Percentiles rank a stretch among this genome's conserved stretches.
Evolutionary conservation across 1,140 invertebrate genomes (phyloP).

Genomic region (Lucilia cuprina): DNA sequence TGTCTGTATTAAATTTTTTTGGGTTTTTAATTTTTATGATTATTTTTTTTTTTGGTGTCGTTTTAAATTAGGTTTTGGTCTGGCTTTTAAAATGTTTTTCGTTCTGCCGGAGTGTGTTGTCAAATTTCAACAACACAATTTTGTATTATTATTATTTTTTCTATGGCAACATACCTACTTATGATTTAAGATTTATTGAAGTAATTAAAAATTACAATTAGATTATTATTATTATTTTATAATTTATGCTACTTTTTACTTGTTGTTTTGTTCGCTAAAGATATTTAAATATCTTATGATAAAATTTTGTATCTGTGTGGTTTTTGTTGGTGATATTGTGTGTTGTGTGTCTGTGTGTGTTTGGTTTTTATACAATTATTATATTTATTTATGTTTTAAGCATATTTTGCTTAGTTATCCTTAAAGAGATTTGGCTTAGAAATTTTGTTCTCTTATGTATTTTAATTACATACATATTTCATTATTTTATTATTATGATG

Average conservation of each 20-base stretch:
- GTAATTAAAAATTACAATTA: slow-evolving; percentile 18
- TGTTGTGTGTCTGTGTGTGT: too few relatives aligned
- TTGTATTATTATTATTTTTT: background rate
- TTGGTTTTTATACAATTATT: slow-evolving; percentile 6
- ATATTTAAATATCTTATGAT: background rate
- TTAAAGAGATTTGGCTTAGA: background rate
- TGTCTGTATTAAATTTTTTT: background rate
- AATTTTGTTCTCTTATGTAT: background rate
- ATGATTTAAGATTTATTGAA: background rate
- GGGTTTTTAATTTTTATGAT: background rate
- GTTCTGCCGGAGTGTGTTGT: background rate
- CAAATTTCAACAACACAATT: background rate
- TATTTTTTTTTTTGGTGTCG: background rate
- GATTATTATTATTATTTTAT: background rate
- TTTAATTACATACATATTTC: background rate
- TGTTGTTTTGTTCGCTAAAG: background rate
- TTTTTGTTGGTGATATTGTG: too few relatives aligned
- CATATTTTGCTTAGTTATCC: background rate
- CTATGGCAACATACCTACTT: slow-evolving; percentile 17
- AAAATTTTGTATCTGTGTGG: background rate
- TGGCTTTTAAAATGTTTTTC: background rate
- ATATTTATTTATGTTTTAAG: background rate
- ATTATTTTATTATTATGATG: background rate
- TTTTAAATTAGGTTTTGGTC: background rate
- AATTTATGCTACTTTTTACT: background rate